phyloP scores from a whole-genome alignment of 2,888 invertebrate genomes.

The Megaustenia siamemsis region DNA sequence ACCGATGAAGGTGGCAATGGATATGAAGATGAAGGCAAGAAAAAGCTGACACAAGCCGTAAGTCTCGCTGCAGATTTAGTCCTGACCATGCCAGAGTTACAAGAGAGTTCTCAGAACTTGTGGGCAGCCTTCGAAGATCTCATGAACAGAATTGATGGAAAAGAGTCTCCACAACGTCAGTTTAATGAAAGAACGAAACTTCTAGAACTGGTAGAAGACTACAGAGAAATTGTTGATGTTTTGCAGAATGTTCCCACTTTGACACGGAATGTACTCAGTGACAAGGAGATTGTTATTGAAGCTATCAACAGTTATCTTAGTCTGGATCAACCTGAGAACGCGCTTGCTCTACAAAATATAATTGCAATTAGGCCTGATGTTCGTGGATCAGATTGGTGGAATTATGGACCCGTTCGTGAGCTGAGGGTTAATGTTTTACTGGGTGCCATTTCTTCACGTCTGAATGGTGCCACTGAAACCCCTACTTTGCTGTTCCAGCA shows the following conservation, averaged over 20 bases:
- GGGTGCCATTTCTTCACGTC: background rate
- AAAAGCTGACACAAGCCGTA: conserved; percentile 7
- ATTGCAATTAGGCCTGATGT: background rate
- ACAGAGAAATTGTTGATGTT: background rate
- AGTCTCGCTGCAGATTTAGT: background rate
- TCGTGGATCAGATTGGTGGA: background rate
- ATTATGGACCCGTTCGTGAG: background rate
- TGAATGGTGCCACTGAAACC: background rate
- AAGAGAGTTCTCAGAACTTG: background rate
- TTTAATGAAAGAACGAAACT: background rate
- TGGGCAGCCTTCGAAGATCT: background rate
- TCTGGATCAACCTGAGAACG: background rate
- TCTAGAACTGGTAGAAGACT: background rate
- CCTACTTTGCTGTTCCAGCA: conserved; percentile 5
- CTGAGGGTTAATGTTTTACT: background rate
- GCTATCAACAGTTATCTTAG: background rate
- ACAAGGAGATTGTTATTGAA: background rate
- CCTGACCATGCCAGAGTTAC: conserved; percentile 4
- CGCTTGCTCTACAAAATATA: background rate
- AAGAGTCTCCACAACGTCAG: background rate
- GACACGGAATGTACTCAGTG: background rate
- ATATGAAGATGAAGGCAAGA: background rate
- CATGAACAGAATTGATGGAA: background rate
- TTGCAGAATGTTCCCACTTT: background rate
- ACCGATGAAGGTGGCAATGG: background rate